Conservation (phyloP, 2,113 vertebrate genomes). For the Hydropotes inermis region DNA sequence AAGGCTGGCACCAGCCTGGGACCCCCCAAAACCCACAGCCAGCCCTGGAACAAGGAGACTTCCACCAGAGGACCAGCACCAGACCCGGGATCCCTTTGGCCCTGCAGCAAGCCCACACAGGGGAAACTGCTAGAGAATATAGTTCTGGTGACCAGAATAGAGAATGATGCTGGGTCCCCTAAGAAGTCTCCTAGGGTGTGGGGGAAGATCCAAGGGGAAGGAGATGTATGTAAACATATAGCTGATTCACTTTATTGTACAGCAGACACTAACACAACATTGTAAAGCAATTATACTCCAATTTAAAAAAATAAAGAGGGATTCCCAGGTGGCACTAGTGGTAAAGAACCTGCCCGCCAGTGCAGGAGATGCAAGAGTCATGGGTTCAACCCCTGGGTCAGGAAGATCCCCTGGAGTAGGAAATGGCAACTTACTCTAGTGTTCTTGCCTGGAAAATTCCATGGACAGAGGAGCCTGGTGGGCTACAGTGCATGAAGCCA, state of each 20-base stretch:
- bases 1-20: background rate
- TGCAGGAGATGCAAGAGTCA: background rate
- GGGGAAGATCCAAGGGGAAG: background rate
- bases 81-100: background rate
- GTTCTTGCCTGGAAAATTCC: background rate
- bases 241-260: background rate
- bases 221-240: background rate
- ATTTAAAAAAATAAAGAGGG: background rate
- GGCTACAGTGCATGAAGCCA: background rate
- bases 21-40: background rate
- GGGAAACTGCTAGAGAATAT: background rate
- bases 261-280: background rate
- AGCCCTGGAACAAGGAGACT: background rate
- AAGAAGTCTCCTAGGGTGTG: background rate
- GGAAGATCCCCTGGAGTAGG: background rate
- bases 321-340: background rate
- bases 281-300: background rate
- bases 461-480: background rate
- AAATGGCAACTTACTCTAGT: background rate
- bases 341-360: background rate
- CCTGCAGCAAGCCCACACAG: background rate
- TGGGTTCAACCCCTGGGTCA: accelerated
- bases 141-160: background rate
- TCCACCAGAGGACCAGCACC: background rate
- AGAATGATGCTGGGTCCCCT: background rate